phyloP scores from a whole-genome alignment of 64 coral and sea anemone species.

The Dendrophyllia cribrosa region DNA sequence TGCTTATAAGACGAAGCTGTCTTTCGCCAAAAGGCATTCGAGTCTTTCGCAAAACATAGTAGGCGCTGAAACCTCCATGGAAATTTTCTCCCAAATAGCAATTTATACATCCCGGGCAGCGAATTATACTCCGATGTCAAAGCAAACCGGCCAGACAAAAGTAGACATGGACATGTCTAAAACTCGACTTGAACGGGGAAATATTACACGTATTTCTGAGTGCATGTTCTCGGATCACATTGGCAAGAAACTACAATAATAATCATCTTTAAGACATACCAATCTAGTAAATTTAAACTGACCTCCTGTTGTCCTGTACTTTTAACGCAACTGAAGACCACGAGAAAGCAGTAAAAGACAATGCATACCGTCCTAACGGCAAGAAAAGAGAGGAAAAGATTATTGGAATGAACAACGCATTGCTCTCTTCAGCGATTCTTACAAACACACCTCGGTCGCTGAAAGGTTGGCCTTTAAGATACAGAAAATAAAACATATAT shows the following conservation, averaged over 20 bases:
- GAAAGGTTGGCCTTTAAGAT: neutral
- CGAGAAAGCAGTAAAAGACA: neutral
- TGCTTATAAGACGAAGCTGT: no score
- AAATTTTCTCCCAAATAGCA: no score
- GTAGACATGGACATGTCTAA: conserved; percentile 9
- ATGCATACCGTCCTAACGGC: neutral
- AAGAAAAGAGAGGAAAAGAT: neutral
- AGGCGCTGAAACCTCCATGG: no score
- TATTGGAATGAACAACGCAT: neutral
- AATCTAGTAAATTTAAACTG: conserved; percentile 7
- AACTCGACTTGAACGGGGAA: neutral
- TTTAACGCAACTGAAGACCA: neutral
- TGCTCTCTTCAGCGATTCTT: conserved; percentile 3
- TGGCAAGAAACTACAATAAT: conserved; percentile 4
- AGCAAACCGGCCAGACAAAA: neutral
- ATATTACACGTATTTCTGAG: no score
- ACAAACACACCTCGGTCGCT: neutral
- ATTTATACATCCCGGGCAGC: no score
- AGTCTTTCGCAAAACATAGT: no score
- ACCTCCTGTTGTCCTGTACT: conserved; percentile 34
- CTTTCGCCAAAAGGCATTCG: no score
- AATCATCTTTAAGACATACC: neutral
- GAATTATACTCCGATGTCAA: no score
- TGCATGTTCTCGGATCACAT: neutral
- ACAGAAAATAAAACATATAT: neutral